These are phyloP conservation scores for Rhamphomyia laevipes DNA, from an alignment of 2,888 invertebrate genomes.

Conservation along the genomic window DNA sequence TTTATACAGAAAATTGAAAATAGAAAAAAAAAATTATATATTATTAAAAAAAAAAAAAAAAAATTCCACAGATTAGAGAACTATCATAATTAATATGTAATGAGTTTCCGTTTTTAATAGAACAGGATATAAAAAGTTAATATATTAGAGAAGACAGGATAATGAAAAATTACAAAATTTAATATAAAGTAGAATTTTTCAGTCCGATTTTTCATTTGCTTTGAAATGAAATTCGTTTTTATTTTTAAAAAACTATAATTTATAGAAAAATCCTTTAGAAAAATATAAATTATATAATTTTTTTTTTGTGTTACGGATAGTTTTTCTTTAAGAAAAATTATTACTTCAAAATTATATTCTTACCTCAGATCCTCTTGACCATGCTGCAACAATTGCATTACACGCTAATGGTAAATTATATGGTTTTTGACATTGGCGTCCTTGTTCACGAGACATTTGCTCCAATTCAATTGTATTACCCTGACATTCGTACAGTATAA, in stretches of 20 bases:
- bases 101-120: constrained; percentile 2
- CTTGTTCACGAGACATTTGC: constrained; percentile 40
- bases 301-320: background rate
- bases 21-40: background rate
- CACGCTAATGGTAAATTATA: constrained; percentile 43
- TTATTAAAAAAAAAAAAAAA: background rate
- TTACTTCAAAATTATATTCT: constrained; percentile 11
- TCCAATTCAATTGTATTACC: constrained; percentile 41
- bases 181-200: too few species aligned
- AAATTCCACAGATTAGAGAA: background rate
- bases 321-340: background rate
- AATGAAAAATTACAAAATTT: too few species aligned
- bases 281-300: too few species aligned
- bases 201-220: too few species aligned
- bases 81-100: constrained; percentile 4
- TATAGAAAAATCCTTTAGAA: too few species aligned
- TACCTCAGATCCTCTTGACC: constrained; percentile 51
- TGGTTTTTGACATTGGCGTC: constrained; percentile 43
- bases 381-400: constrained; percentile 51
- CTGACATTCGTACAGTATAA: constrained; percentile 53
- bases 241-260: too few species aligned
- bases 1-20: too few species aligned
- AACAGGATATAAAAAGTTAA: too few species aligned
- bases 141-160: too few species aligned
- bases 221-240: too few species aligned